A percentile compares a stretch with the other conserved stretches of the same genome.
Conservation (phyloP, 2,888 invertebrate genomes). For the Diarsia mendica region DNA sequence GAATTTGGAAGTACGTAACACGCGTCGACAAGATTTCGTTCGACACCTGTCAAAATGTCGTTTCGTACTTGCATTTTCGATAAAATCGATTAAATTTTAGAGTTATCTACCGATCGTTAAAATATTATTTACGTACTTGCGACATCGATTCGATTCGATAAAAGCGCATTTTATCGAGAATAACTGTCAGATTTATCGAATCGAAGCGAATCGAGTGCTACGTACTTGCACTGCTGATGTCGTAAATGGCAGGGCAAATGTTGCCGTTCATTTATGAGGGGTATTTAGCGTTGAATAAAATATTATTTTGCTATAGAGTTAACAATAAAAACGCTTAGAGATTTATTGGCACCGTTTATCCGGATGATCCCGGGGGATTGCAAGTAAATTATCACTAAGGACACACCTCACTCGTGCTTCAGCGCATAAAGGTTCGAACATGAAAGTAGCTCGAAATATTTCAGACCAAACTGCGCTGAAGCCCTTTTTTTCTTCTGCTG, state of each 20-base stretch:
- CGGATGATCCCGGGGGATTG: slow-evolving; percentile 76
- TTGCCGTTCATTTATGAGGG: slow-evolving; percentile 66
- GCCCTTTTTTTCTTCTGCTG: slow-evolving; percentile 18
- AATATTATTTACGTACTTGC: too few relatives aligned
- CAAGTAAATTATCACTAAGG: slow-evolving; percentile 78
- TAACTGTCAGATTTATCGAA: too few relatives aligned
- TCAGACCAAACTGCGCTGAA: slow-evolving; percentile 14
- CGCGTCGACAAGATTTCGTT: too few relatives aligned
- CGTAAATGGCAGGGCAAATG: slow-evolving; percentile 67
- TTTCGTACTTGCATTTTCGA: too few relatives aligned
- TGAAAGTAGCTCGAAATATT: slow-evolving; percentile 14
- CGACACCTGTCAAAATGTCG: too few relatives aligned
- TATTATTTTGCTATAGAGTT: slow-evolving; percentile 70
- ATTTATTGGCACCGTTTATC: slow-evolving; percentile 80
- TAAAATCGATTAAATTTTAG: too few relatives aligned
- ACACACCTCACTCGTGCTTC: slow-evolving; percentile 45
- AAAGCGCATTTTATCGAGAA: too few relatives aligned
- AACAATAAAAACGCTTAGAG: slow-evolving; percentile 75
- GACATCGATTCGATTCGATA: too few relatives aligned
- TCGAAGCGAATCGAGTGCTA: too few relatives aligned
- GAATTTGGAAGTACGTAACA: too few relatives aligned
- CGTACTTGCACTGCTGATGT: too few relatives aligned
- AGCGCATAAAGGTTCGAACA: slow-evolving; percentile 3
- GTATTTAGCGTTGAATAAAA: slow-evolving; percentile 72
- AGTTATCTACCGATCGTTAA: too few relatives aligned